Conservation (phyloP, 1,140 invertebrate genomes). For the Drosophila bifasciata region DNA sequence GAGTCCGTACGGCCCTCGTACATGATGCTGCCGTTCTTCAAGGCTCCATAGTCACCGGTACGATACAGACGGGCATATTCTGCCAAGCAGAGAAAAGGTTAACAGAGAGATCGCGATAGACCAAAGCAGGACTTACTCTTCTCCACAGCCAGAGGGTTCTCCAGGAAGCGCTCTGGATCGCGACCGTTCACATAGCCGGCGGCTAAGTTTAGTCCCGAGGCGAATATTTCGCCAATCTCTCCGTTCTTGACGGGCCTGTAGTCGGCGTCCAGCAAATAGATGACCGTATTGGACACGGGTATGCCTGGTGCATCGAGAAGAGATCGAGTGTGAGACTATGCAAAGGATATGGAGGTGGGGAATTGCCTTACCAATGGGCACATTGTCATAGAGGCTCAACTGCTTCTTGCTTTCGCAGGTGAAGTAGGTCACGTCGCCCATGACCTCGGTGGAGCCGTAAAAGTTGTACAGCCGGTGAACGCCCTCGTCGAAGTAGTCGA, state of each 20-base stretch:
- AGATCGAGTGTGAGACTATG: slow-evolving; percentile 84
- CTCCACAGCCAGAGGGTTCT: slow-evolving; percentile 89
- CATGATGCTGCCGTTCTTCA: slow-evolving; percentile 89
- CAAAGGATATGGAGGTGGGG: background rate
- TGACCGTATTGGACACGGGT: slow-evolving; percentile 90
- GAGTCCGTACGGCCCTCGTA: slow-evolving; percentile 94
- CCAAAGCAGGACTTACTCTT: slow-evolving; percentile 85
- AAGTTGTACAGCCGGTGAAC: slow-evolving; percentile 91
- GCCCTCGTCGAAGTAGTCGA: slow-evolving; percentile 87
- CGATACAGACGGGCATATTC: slow-evolving; percentile 89
- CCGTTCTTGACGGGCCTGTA: slow-evolving; percentile 88
- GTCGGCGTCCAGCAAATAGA: slow-evolving; percentile 91
- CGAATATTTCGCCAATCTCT: slow-evolving; percentile 91
- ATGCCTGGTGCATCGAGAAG: slow-evolving; percentile 34
- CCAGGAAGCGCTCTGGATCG: slow-evolving; percentile 89
- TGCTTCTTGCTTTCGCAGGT: slow-evolving; percentile 86
- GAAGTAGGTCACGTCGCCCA: slow-evolving; percentile 92
- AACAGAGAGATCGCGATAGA: background rate
- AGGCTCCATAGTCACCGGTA: slow-evolving; percentile 92
- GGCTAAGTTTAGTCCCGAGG: slow-evolving; percentile 91
- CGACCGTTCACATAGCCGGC: slow-evolving; percentile 91
- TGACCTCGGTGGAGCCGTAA: slow-evolving; percentile 95
- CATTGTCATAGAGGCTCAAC: slow-evolving; percentile 87
- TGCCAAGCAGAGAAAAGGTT: slow-evolving; percentile 61
- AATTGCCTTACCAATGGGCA: slow-evolving; percentile 89